A percentile compares a stretch with the other conserved stretches of the same genome.
Evolutionary conservation across 2,113 vertebrate genomes (phyloP).

Genomic region (Hemibagrus wyckioides): DNA sequence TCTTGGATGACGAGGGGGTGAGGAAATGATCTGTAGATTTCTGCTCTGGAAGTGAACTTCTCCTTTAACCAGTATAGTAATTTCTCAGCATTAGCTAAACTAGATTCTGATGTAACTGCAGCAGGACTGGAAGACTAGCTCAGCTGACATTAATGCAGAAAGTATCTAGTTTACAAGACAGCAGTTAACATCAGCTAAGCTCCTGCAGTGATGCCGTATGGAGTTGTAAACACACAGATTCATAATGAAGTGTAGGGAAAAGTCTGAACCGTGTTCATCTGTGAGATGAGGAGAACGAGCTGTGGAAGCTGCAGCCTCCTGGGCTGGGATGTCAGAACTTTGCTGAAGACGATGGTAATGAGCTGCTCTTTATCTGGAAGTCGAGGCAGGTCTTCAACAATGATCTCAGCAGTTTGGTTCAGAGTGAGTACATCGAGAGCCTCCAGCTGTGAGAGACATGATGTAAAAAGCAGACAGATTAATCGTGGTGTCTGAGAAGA

Average conservation of each 20-base stretch:
- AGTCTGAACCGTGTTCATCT: conserved; percentile 21
- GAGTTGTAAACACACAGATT: not conserved
- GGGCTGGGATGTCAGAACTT: conserved; percentile 9
- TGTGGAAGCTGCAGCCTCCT: conserved; percentile 11
- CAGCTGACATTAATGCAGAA: not conserved
- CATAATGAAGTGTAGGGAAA: not conserved
- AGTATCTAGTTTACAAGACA: not conserved
- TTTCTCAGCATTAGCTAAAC: not conserved
- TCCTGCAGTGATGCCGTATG: not conserved
- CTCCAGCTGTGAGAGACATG: conserved; percentile 28
- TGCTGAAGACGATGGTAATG: conserved; percentile 11
- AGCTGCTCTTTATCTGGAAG: conserved; percentile 35
- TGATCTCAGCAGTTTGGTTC: conserved; percentile 40
- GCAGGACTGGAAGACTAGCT: not conserved
- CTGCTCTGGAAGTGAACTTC: no score
- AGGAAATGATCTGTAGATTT: no score
- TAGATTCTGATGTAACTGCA: not conserved
- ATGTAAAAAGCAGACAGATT: not conserved
- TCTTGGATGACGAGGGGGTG: no score
- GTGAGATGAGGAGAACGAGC: not conserved
- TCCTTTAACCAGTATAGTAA: no score
- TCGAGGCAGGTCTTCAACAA: conserved; percentile 31
- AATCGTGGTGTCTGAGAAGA: not conserved
- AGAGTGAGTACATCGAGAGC: conserved; percentile 32
- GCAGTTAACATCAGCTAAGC: not conserved